phyloP scores from a whole-genome alignment of 2,797 vertebrate species.

The Acipenser ruthenus region DNA sequence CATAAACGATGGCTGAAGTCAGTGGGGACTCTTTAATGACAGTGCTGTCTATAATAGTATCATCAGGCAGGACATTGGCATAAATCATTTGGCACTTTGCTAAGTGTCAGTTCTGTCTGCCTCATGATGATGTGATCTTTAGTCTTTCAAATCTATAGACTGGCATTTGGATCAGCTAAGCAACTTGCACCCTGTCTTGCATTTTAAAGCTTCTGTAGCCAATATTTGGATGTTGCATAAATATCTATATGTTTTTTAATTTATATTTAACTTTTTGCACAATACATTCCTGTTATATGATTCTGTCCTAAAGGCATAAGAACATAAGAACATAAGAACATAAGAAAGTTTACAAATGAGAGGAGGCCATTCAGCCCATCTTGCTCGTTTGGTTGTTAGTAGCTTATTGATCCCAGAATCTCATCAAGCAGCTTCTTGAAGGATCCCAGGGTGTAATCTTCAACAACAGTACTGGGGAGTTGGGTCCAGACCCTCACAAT shows the following conservation, averaged over 20 bases:
- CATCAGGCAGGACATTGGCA: constrained; percentile 74
- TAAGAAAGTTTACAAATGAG: no score
- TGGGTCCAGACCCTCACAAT: no score
- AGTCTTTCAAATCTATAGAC: constrained; percentile 80
- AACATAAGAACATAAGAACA: no score
- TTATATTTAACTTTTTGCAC: constrained; percentile 50
- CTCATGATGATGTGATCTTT: constrained; percentile 77
- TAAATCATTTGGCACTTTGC: constrained; percentile 79
- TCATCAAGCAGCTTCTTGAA: no score
- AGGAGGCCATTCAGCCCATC: no score
- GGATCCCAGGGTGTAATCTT: no score
- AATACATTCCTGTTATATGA: constrained; percentile 11
- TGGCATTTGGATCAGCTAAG: constrained; percentile 76
- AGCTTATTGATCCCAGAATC: no score
- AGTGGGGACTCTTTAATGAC: constrained; percentile 72
- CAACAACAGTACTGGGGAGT: no score
- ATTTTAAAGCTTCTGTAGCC: constrained; percentile 67
- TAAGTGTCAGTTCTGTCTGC: constrained; percentile 78
- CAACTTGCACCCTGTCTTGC: constrained; percentile 60
- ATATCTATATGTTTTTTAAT: constrained; percentile 50
- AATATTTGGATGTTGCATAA: constrained; percentile 58
- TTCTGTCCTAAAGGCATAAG: no score
- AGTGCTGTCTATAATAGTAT: constrained; percentile 76
- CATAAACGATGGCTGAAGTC: constrained; percentile 68
- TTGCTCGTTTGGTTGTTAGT: no score